Evolutionary conservation across 30 jellyfish, hydroid and myxozoan genomes (phyloP).

Genomic region (Turritopsis dohrnii): DNA sequence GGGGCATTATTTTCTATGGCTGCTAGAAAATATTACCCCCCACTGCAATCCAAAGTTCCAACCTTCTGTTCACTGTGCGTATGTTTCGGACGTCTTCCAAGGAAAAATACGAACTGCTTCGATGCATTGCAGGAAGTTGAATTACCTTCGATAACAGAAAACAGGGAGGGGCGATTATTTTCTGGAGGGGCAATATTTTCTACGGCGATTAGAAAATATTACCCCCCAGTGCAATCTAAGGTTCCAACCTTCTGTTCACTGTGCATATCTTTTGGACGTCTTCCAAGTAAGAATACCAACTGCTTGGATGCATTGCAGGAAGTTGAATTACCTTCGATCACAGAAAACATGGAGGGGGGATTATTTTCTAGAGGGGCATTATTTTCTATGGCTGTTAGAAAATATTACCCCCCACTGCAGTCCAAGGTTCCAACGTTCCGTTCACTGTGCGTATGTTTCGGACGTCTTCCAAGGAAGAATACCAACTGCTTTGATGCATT

Average conservation of each 20-base stretch:
- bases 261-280: neutral
- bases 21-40: neutral
- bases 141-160: neutral
- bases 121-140: neutral
- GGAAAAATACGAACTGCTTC: neutral
- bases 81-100: neutral
- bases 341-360: neutral
- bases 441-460: neutral
- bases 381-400: neutral
- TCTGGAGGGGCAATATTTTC: neutral
- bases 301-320: neutral
- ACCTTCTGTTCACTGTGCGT: neutral
- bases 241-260: neutral
- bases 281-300: neutral
- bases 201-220: neutral
- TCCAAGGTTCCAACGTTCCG: neutral
- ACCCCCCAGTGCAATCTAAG: neutral
- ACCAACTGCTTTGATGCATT: neutral
- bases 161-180: too few species aligned
- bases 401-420: neutral
- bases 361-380: neutral
- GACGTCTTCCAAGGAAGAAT: neutral
- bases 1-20: neutral
- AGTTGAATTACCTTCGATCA: neutral
- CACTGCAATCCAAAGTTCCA: neutral